Conservation (phyloP, 2,113 vertebrate genomes). For the Barbus barbus region DNA sequence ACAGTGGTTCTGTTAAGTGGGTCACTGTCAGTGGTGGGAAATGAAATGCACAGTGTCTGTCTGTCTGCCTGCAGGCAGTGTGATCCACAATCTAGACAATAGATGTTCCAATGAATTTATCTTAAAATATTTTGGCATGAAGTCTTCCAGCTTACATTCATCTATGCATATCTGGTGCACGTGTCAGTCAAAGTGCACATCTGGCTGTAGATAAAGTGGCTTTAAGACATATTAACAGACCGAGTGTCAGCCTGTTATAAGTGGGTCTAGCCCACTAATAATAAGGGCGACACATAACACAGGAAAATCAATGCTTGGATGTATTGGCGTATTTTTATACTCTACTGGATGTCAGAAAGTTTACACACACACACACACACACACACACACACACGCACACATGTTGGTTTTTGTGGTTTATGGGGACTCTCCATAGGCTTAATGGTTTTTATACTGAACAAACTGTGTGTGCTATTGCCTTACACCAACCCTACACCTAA, state of each 20-base stretch:
- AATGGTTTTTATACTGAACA: too few species aligned
- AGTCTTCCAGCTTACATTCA: background rate
- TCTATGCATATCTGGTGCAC: background rate
- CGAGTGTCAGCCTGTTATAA: background rate
- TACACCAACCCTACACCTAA: too few species aligned
- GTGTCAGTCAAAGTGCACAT: slow-evolving; percentile 17
- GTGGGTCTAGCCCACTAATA: background rate
- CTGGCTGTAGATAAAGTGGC: background rate
- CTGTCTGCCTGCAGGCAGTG: background rate
- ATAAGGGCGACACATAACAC: background rate
- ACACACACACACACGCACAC: too few species aligned
- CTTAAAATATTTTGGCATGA: slow-evolving; percentile 16
- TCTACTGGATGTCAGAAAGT: background rate
- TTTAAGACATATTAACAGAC: background rate
- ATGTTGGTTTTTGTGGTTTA: too few species aligned
- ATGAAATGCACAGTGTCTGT: slow-evolving; percentile 19
- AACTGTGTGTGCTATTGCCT: too few species aligned
- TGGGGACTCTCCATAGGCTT: too few species aligned
- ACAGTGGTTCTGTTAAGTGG: slow-evolving; percentile 24
- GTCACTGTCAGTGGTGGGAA: slow-evolving; percentile 42
- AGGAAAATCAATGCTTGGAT: slow-evolving; percentile 16
- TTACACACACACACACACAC: background rate
- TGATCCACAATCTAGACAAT: slow-evolving; percentile 19
- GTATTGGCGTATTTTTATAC: background rate
- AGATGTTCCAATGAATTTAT: background rate